Evolutionary conservation across 2,797 vertebrate genomes (phyloP).

Genomic region (Fistularia tabacaria): DNA sequence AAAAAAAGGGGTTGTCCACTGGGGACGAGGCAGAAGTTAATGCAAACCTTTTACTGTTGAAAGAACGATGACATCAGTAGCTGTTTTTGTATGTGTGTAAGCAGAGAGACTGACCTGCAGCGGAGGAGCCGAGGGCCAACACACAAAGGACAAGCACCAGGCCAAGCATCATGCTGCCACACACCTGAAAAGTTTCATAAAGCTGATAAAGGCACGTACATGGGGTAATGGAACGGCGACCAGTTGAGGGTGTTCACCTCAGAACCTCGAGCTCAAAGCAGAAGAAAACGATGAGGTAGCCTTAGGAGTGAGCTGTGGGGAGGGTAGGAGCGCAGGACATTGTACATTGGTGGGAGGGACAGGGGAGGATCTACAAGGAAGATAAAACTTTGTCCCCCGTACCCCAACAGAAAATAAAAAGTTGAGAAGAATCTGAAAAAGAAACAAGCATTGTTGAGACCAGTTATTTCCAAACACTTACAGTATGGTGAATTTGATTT

Average conservation of each 20-base stretch:
- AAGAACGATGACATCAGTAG: too few species aligned
- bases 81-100: neutral
- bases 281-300: slow-evolving; percentile 5
- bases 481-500: too few species aligned
- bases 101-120: slow-evolving; percentile 65
- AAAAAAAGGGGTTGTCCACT: too few species aligned
- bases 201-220: neutral
- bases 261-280: neutral
- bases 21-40: too few species aligned
- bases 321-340: too few species aligned
- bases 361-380: slow-evolving; percentile 31
- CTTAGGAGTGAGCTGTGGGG: slow-evolving; percentile 10
- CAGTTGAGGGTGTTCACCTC: slow-evolving; percentile 36
- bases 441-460: too few species aligned
- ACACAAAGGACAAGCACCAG: slow-evolving; percentile 34
- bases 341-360: neutral
- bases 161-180: slow-evolving; percentile 45
- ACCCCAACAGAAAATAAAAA: too few species aligned
- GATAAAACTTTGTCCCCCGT: slow-evolving; percentile 7
- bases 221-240: neutral
- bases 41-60: too few species aligned
- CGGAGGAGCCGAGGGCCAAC: slow-evolving; percentile 30
- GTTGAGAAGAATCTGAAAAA: too few species aligned
- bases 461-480: too few species aligned
- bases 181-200: slow-evolving; percentile 26